Conservation (phyloP, 2,888 invertebrate species). For the Pimpla rufipes region DNA sequence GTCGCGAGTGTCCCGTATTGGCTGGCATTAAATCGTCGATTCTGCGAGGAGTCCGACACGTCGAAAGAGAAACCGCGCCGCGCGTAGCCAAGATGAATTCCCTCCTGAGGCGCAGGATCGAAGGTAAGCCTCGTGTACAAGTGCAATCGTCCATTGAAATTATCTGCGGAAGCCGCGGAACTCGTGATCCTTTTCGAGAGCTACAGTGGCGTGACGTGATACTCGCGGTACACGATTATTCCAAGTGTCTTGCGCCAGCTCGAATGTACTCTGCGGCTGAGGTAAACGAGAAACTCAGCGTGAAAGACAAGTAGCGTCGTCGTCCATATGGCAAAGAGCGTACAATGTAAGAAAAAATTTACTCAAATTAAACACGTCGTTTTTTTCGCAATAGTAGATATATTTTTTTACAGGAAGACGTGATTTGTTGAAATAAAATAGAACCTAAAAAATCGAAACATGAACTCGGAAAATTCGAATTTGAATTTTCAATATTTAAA, state of each 20-base stretch:
- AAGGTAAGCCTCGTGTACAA: slow-evolving; percentile 31
- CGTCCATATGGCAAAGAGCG: no score
- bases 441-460: no score
- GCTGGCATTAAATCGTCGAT: slow-evolving; percentile 1
- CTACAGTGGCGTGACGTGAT: background rate
- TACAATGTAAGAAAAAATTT: no score
- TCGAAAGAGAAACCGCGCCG: slow-evolving; percentile 43
- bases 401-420: background rate
- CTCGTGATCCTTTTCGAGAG: slow-evolving; percentile 3
- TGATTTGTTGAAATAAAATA: no score
- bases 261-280: background rate
- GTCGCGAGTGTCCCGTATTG: slow-evolving; percentile 14
- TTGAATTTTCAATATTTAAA: no score
- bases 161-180: background rate
- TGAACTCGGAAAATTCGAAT: no score
- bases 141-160: slow-evolving; percentile 9
- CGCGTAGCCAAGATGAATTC: slow-evolving; percentile 34
- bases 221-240: slow-evolving; percentile 4
- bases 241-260: background rate
- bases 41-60: slow-evolving; percentile 7
- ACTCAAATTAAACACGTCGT: no score
- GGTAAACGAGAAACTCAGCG: no score
- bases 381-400: no score
- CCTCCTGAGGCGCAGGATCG: slow-evolving; percentile 31
- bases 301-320: background rate